Evolutionary conservation across 2,888 invertebrate genomes (phyloP).

Genomic region (Phragmatobia fuliginosa): DNA sequence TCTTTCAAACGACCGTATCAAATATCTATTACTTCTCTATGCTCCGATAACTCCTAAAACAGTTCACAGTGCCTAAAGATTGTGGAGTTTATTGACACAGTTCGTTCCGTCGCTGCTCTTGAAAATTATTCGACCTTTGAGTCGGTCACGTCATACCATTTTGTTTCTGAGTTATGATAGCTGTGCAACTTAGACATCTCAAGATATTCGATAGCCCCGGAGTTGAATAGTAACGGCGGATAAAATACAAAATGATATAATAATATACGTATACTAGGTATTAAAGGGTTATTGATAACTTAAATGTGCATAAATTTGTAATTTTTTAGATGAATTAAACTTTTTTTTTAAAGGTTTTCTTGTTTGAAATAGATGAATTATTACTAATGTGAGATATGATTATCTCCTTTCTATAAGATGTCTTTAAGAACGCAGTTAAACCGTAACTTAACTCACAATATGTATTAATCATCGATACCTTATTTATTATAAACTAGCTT

Average conservation of each 20-base stretch:
- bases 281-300: neutral
- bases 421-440: neutral
- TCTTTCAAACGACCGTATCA: neutral
- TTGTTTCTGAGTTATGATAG: constrained; percentile 27
- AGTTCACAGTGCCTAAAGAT: constrained; percentile 25
- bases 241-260: neutral
- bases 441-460: neutral
- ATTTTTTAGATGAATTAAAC: neutral
- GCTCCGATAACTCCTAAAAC: constrained; percentile 4
- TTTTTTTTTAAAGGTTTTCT: too few relatives aligned
- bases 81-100: constrained; percentile 45
- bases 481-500: too few relatives aligned
- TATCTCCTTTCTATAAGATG: neutral
- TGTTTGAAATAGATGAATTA: neutral
- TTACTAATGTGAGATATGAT: neutral
- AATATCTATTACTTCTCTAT: constrained; percentile 7
- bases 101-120: constrained; percentile 31
- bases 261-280: neutral
- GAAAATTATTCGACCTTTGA: constrained; percentile 38
- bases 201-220: neutral
- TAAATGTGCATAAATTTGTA: neutral
- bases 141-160: constrained; percentile 32
- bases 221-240: neutral
- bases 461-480: neutral
- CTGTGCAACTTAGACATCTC: neutral